Evolutionary conservation across 2,113 vertebrate species (phyloP).

Genomic region (Petrocephalus zakoni): DNA sequence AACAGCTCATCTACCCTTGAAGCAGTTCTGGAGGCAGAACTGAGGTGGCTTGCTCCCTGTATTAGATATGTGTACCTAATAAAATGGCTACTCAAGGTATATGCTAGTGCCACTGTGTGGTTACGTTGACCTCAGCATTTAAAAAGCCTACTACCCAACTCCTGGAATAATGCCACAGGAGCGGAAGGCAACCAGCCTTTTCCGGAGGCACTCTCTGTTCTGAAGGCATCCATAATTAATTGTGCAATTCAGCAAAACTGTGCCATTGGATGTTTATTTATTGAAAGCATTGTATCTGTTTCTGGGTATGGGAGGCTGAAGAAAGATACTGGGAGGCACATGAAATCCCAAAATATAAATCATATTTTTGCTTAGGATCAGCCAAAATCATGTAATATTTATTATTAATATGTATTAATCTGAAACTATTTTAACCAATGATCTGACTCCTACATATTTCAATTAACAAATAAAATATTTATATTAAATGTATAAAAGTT

Average conservation of each 20-base stretch:
- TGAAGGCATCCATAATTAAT: background rate
- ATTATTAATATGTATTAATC: background rate
- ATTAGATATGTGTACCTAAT: background rate
- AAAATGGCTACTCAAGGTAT: background rate
- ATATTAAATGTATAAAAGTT: background rate
- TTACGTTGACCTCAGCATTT: background rate
- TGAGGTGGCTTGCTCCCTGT: background rate
- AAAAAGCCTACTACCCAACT: background rate
- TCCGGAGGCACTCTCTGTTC: background rate
- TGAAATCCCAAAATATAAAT: background rate
- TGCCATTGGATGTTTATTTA: background rate
- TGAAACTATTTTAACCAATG: background rate
- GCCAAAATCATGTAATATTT: background rate
- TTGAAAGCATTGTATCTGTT: background rate
- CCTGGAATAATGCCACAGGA: background rate
- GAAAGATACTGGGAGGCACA: background rate
- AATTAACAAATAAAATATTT: background rate
- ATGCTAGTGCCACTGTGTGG: background rate
- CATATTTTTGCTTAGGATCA: background rate
- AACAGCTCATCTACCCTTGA: background rate
- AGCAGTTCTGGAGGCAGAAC: background rate
- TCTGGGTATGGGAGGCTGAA: background rate
- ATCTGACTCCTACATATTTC: background rate
- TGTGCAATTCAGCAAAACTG: conserved; percentile 1
- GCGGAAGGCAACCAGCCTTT: background rate